phyloP scores from a whole-genome alignment of 2,888 invertebrate genomes.

The Mechanitis messenoides region DNA sequence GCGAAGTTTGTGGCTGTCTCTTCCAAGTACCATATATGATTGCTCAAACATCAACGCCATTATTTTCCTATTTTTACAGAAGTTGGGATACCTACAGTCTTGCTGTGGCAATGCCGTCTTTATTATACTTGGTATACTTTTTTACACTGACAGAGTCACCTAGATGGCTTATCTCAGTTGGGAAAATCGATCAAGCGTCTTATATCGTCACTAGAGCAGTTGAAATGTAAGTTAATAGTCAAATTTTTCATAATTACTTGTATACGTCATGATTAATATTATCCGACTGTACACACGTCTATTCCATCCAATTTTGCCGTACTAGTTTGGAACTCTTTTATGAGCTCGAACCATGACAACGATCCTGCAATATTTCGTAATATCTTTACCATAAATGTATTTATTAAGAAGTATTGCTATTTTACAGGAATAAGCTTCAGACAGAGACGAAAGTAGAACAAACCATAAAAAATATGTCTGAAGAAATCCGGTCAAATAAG shows the following conservation, averaged over 20 bases:
- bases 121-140: conserved; percentile 80
- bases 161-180: conserved; percentile 84
- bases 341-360: too few species aligned
- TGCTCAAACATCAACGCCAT: conserved; percentile 79
- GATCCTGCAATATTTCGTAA: too few species aligned
- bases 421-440: conserved; percentile 68
- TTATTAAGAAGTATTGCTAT: too few species aligned
- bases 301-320: too few species aligned
- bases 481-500: conserved; percentile 40
- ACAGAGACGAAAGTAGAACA: conserved; percentile 61
- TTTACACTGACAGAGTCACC: conserved; percentile 87
- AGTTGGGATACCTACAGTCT: conserved; percentile 80
- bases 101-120: conserved; percentile 77
- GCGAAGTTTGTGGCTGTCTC: conserved; percentile 76
- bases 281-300: too few species aligned
- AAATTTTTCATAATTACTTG: too few species aligned
- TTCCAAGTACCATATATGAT: conserved; percentile 83
- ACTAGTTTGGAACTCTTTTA: too few species aligned
- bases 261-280: too few species aligned
- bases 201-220: conserved; percentile 82
- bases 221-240: conserved; percentile 45
- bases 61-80: conserved; percentile 79
- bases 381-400: too few species aligned
- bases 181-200: conserved; percentile 79
- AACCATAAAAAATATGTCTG: conserved; percentile 52